phyloP scores from a whole-genome alignment of 2,113 vertebrate genomes.

The Lethenteron reissneri region DNA sequence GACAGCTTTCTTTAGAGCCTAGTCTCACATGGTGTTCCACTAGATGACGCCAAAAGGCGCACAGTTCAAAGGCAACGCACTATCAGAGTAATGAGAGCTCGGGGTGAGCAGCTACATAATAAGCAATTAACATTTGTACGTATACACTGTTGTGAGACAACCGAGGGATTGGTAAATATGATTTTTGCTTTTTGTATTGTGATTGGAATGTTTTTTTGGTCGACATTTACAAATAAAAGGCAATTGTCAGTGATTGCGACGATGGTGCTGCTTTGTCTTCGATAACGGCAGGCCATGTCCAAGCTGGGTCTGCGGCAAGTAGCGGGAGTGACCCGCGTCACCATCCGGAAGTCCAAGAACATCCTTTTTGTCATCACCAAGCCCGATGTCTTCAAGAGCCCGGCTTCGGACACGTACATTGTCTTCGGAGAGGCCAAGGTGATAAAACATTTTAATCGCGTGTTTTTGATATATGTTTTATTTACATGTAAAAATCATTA shows the following conservation, averaged over 20 bases:
- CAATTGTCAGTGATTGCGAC: not conserved
- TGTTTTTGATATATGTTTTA: no score
- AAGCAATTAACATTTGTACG: no score
- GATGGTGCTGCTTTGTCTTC: not conserved
- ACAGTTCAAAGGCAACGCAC: no score
- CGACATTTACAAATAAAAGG: not conserved
- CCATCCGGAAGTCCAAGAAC: constrained; percentile 92
- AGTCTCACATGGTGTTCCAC: no score
- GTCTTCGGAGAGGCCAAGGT: constrained; percentile 92
- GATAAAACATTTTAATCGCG: not conserved
- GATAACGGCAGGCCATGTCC: constrained; percentile 54
- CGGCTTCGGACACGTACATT: constrained; percentile 78
- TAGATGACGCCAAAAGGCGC: no score
- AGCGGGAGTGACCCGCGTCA: constrained; percentile 79
- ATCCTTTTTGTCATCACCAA: constrained; percentile 87
- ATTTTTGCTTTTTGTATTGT: not conserved
- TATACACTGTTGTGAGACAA: no score
- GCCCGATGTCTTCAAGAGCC: constrained; percentile 92
- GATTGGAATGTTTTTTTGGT: not conserved
- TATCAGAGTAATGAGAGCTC: no score
- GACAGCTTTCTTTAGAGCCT: no score
- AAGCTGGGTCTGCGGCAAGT: constrained; percentile 77
- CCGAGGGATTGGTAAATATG: no score
- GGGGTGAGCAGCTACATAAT: no score
- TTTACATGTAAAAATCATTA: no score